Percentiles rank a stretch among this genome's conserved stretches.
phyloP scores from a whole-genome alignment of 2,888 invertebrate species.

The Philaethria dido region DNA sequence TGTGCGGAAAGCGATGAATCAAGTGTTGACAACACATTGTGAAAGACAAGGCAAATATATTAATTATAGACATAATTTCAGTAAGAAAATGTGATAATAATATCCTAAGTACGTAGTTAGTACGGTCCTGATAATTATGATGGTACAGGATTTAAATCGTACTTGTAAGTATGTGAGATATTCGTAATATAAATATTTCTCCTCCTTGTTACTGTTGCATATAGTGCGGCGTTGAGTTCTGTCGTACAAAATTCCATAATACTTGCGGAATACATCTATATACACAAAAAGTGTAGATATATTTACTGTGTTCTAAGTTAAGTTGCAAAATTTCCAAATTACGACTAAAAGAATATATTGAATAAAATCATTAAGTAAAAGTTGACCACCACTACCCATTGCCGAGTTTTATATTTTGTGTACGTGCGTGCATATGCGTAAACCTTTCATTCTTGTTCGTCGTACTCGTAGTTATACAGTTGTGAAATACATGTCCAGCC shows the following conservation, averaged over 20 bases:
- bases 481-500: constrained; percentile 25
- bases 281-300: too few relatives aligned
- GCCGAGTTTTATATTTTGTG: background rate
- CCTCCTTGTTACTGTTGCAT: background rate
- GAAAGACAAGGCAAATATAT: too few relatives aligned
- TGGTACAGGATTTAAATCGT: background rate
- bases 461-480: background rate
- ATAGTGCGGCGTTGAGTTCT: background rate
- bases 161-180: background rate
- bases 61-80: too few relatives aligned
- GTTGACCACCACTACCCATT: background rate
- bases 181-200: background rate
- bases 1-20: too few relatives aligned
- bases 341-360: too few relatives aligned
- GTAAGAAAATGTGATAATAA: too few relatives aligned
- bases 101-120: too few relatives aligned
- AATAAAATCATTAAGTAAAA: background rate
- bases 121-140: too few relatives aligned
- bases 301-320: too few relatives aligned
- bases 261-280: too few relatives aligned
- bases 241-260: background rate
- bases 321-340: background rate
- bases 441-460: constrained; percentile 26
- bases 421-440: constrained; percentile 31
- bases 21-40: too few relatives aligned